Conservation (phyloP, 2,888 invertebrate species). For the Synergus umbraculus region DNA sequence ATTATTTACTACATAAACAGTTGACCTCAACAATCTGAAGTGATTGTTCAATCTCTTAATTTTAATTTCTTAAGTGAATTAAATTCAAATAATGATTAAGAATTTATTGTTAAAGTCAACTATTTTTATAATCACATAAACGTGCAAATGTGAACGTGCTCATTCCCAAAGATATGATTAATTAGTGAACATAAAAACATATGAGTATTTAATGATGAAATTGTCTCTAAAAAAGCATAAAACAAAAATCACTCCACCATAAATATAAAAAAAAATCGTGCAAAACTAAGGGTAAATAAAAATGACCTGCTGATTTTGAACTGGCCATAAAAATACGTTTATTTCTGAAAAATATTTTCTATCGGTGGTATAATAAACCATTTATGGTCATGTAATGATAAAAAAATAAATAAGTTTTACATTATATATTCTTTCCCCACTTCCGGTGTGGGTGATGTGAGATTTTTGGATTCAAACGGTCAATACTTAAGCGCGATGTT, state of each 20-base stretch:
- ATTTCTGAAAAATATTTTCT: background rate
- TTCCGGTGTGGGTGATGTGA: background rate
- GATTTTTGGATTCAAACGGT: background rate
- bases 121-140: background rate
- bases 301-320: background rate
- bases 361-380: background rate
- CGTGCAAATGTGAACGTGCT: background rate
- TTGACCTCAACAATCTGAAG: background rate
- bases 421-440: background rate
- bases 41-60: background rate
- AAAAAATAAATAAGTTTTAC: slow-evolving; percentile 5
- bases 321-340: slow-evolving; percentile 1
- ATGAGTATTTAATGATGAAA: background rate
- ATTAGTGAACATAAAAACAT: background rate
- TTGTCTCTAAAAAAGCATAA: background rate
- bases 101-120: background rate
- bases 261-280: background rate
- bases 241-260: background rate
- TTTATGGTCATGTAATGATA: background rate
- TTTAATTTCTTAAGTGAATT: background rate
- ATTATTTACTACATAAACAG: background rate
- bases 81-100: background rate
- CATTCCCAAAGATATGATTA: background rate
- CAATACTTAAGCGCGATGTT: background rate
- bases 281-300: slow-evolving; percentile 2